Base-by-base conservation (phyloP, 2,888 invertebrate species). In the Philopedon plagiatum region DNA sequence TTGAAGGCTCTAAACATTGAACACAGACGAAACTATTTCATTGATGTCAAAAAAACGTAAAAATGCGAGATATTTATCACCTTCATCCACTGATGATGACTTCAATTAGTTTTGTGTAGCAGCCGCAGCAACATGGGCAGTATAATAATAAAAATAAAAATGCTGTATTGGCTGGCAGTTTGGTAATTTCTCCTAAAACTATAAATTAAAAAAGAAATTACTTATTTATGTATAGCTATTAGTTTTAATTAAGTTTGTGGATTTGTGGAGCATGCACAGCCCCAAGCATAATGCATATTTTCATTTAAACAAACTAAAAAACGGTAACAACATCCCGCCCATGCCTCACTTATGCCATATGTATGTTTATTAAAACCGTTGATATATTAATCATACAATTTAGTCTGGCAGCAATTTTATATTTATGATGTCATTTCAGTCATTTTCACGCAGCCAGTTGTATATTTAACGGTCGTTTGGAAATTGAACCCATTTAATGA, bases 291-390 rank as follows among this genome's bases (percentile, higher is more conserved):
- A 29, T 1, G n/a, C n/a, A n/a, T 41, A 15, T 18, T 41, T 41
- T 8, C 51, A 54, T 13, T 23, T 9, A 5, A 0, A 9, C 21
- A 29, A 29, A 26, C 15, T 51, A 7, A 9, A 29, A 54, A 54
- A 54, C 23, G 29, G 29, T 54, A 26, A 54, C 15, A 29, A 54
- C 29, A 18, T 26, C 34, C 62, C 62, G 11, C 62, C 62, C 49
- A 62, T 49, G 51, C 29, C 29, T 32, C 15, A 29, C 9, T n/a
- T 49, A 21, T 34, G 46, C 29, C 13, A 62, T 62, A 66, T 66
- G 65, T 65, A 57, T 65, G 66, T 66, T 66, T 58, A 67, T 60
- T 67, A 67, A 67, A 32, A 23, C 21, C 60, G 67, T 29, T 67
- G 51, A 54, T 54, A 54, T 54, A 54, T 51, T 34, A 51, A 39